These are phyloP conservation scores for Onychomys arenicola DNA, from an alignment of 2,797 vertebrate species.

Conservation along the genomic window DNA sequence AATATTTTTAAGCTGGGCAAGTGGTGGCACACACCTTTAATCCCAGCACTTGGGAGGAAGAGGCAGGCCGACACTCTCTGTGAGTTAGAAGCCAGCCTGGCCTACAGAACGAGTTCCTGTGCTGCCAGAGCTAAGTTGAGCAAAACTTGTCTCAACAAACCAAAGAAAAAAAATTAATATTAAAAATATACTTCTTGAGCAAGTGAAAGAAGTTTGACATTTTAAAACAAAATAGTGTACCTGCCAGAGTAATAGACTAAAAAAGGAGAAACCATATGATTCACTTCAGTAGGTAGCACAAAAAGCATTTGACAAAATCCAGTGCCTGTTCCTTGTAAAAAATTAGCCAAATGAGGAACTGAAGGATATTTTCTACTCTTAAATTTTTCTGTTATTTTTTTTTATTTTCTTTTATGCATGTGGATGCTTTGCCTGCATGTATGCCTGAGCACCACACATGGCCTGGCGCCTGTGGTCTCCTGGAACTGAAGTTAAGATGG, in stretches of 20 bases:
- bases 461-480: not conserved
- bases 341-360: not conserved
- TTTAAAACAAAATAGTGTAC: conserved; percentile 49
- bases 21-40: not conserved
- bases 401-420: not conserved
- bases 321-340: not conserved
- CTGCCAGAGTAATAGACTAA: not conserved
- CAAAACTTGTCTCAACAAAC: not conserved
- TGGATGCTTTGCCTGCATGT: not conserved
- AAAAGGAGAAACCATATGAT: not conserved
- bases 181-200: not conserved
- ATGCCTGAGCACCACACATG: not conserved
- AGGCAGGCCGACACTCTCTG: not conserved
- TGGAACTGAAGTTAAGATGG: not conserved
- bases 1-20: not conserved
- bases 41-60: not conserved
- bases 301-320: conserved; percentile 43
- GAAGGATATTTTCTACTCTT: not conserved
- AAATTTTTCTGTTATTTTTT: not conserved
- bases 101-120: not conserved
- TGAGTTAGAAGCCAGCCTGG: not conserved
- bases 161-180: not conserved
- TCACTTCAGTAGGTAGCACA: not conserved
- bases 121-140: not conserved
- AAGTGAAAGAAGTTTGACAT: not conserved